A percentile compares a stretch with the other conserved stretches of the same genome.
These are phyloP conservation scores for Scomber japonicus DNA, from an alignment of 2,113 vertebrate species.

Conservation along the genomic window DNA sequence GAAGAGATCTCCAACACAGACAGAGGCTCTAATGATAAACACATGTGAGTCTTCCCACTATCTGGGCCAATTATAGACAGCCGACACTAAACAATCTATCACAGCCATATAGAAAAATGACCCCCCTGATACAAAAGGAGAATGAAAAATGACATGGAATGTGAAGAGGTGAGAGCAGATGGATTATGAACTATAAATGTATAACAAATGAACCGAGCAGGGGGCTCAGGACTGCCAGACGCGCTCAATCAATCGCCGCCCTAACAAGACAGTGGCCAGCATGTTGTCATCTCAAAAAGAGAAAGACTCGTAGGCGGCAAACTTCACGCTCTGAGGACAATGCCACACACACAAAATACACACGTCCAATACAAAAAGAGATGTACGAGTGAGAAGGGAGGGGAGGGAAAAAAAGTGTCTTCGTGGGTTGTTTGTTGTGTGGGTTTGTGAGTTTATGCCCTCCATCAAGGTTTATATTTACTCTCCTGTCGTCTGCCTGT, in stretches of 20 bases:
- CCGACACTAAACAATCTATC: slow-evolving; percentile 69
- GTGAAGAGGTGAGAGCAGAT: slow-evolving; percentile 76
- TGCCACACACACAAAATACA: neutral
- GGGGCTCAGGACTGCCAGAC: slow-evolving; percentile 69
- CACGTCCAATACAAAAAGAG: slow-evolving; percentile 10
- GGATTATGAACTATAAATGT: slow-evolving; percentile 80
- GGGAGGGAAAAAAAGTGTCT: neutral
- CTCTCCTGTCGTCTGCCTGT: neutral
- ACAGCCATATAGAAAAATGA: slow-evolving; percentile 51
- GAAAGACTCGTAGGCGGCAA: slow-evolving; percentile 30
- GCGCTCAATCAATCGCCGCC: slow-evolving; percentile 73
- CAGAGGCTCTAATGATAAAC: slow-evolving; percentile 65
- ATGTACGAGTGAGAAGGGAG: neutral
- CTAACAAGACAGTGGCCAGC: slow-evolving; percentile 71
- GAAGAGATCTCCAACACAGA: slow-evolving; percentile 35
- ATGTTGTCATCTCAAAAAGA: slow-evolving; percentile 17
- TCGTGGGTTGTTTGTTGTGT: slow-evolving; percentile 16
- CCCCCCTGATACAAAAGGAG: slow-evolving; percentile 61
- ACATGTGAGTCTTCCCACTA: slow-evolving; percentile 75
- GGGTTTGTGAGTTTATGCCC: slow-evolving; percentile 6
- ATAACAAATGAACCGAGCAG: slow-evolving; percentile 75
- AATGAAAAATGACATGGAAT: slow-evolving; percentile 66
- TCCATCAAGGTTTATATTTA: neutral
- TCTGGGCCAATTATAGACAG: slow-evolving; percentile 61
- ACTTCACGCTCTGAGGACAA: neutral